Base-by-base conservation (phyloP, 2,888 invertebrate species). In the Ctenicera cuprea region DNA sequence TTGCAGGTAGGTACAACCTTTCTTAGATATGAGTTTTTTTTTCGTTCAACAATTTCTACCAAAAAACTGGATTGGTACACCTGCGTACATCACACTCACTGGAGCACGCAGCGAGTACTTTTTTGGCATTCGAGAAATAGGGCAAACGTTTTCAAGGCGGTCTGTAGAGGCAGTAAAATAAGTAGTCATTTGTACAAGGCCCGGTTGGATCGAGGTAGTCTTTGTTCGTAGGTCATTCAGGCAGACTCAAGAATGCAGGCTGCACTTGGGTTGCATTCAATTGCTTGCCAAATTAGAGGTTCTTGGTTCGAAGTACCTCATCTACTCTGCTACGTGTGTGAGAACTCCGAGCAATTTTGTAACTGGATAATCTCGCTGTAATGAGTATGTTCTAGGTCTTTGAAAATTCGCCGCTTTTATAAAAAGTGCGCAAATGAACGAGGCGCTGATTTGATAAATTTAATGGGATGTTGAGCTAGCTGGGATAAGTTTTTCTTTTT, bases 181-280 rank as follows among this genome's bases (percentile, higher is more conserved):
- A 78, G 77, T 76, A 78, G 76, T 77, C 76, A 79, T 78, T 79
- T 80, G 77, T 79, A 75, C 68, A 72, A 70, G 74, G 77, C 77
- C 78, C 76, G 66, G 75, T 67, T 73, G 71, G 71, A 71, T 73
- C 63, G 75, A 71, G 70, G 73, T 75, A 61, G 66, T 71, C 78
- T 80, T 80, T 80, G 80, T 80, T 80, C 80, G 76, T 73, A 73
- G 77, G 78, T 78, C 78, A 77, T 79, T 80, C 79, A 78, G 76
- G 76, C 78, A 74, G 77, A 74, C 77, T 75, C 70, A 74, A 78
- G 79, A 79, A 79, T 79, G 80, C 80, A 76, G 79, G 70, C 76
- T 70, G 73, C 76, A 74, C 67, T 74, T 65, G 30, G 71, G 71
- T 63, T 71, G 70, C 74, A 74, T 74, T 74, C 52, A 74, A 74